Evolutionary conservation across 2,797 vertebrate genomes (phyloP).

Genomic region (Glyptemys insculpta): DNA sequence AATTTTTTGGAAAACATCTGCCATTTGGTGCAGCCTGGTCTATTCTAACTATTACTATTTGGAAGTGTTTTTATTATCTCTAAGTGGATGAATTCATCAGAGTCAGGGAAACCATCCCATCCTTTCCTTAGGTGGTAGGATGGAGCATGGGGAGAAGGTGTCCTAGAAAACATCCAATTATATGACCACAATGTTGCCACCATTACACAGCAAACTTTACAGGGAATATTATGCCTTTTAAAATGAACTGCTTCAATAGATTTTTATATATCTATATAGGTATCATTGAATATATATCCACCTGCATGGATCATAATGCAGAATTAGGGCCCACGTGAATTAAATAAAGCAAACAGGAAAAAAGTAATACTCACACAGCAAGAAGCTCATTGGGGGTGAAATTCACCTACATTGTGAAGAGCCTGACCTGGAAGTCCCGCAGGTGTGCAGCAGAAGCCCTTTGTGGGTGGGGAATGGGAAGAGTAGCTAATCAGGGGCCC

Average conservation of each 20-base stretch:
- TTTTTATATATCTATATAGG: background rate
- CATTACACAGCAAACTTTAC: background rate
- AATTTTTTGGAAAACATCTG: slow-evolving; percentile 54
- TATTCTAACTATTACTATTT: slow-evolving; percentile 33
- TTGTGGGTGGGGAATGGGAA: background rate
- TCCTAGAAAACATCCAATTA: background rate
- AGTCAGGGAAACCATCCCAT: background rate
- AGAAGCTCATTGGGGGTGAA: background rate
- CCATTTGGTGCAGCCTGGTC: slow-evolving; percentile 35
- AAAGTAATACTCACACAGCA: background rate
- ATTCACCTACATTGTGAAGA: background rate
- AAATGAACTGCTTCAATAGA: too few relatives aligned
- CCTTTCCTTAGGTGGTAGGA: background rate
- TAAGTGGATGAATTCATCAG: slow-evolving; percentile 38
- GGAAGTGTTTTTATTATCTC: slow-evolving; percentile 43
- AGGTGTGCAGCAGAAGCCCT: background rate
- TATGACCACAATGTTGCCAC: background rate
- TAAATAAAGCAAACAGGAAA: background rate
- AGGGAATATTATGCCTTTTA: background rate
- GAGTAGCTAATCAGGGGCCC: slow-evolving; percentile 44
- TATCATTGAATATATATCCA: background rate
- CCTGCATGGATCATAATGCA: background rate
- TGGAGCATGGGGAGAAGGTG: background rate
- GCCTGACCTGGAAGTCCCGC: background rate
- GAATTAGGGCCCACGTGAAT: background rate